Base-by-base conservation (phyloP, 2,113 vertebrate species). In the Percopsis transmontana region DNA sequence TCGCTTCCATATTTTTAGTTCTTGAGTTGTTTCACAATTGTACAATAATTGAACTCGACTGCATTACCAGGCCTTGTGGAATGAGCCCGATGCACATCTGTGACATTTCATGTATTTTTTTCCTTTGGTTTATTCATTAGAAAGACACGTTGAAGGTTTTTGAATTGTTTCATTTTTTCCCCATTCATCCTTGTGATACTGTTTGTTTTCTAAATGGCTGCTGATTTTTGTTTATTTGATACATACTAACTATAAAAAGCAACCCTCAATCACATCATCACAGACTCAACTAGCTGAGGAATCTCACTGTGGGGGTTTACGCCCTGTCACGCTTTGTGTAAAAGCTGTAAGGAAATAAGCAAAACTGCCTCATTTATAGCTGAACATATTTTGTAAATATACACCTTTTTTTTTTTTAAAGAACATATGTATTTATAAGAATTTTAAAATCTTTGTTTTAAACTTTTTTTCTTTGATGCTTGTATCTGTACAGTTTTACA, bases 361-460 rank as follows among this genome's bases (percentile, higher is more conserved):
- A 74, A 89, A 48, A 89, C 76, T 87, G 89, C 83, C 68, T 57
- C 24, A 40, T 57, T 71, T 92, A 82, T 90, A 92, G 89, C 75
- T 75, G 74, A 71, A 59, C 72, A 62, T 79, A 70, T 68, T 94
- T 93, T 95, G 94, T 95, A 94, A 94, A 95, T 87, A 82, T 82
- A 73, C 76, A 77, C 85, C n/a, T n/a, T n/a, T n/a, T n/a, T n/a
- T n/a, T n/a, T 79, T 93, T 92, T 85, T 90, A 92, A 91, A 93
- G 94, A 92, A 92, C 92, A 93, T 92, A 94, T 94, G 93, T 96
- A 95, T 94, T 93, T 94, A 92, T 91, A 83, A 81, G 80, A 74
- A 78, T 83, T 48, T 48, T 69, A 58, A 59, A 77, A 90, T 91
- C 68, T 21, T 77, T 70, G 90, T 95, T 94, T 91, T 94, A 93